Base-by-base conservation (phyloP, 1,140 invertebrate genomes). In the Euschistus heros region DNA sequence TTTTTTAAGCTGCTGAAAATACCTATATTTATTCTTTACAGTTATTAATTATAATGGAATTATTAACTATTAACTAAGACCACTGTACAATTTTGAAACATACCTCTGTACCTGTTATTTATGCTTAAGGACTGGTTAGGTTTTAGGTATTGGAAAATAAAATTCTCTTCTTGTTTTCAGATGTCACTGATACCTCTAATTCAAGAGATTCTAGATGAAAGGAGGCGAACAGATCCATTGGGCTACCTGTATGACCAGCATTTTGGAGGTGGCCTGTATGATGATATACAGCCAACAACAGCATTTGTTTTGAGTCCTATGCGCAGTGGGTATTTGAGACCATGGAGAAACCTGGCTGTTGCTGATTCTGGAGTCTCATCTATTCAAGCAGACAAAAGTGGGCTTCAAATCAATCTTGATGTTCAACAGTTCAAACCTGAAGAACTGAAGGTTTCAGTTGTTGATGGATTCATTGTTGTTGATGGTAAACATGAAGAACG, bases 361-460 rank as follows among this genome's bases (percentile, higher is more conserved):
- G 2, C 4, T 13, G 65, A 66, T 17, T 62, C 59, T 5, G 65
- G 65, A 18, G 60, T 66, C 13, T 66, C 65, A 14, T 30, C 26
- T 22, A 42, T 66, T 20, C 20, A 33, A 4, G 26, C 30, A 20
- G 65, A 66, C 47, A 54, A 62, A 22, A 60, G 66, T 37, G 65
- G 64, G 17, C 66, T 71, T 24, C 66, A 83, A 68, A 78, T 85
- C 50, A 79, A 80, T 46, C 74, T 90, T 68, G 87, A 90, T 71
- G 84, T 92, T 0, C 81, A 85, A 57, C 85, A 89, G 68, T 92
- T 91, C 75, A 80, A 82, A 66, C 88, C 89, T 0, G 86, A 92
- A 64, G 89, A 93, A 73, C 80, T 92, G 33, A 83, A 79, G 37
- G 85, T 92, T 0, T 90, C 87, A 74, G 76, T 85, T 0, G 66